Conservation (phyloP, 1,140 invertebrate genomes). For the Lineus longissimus region DNA sequence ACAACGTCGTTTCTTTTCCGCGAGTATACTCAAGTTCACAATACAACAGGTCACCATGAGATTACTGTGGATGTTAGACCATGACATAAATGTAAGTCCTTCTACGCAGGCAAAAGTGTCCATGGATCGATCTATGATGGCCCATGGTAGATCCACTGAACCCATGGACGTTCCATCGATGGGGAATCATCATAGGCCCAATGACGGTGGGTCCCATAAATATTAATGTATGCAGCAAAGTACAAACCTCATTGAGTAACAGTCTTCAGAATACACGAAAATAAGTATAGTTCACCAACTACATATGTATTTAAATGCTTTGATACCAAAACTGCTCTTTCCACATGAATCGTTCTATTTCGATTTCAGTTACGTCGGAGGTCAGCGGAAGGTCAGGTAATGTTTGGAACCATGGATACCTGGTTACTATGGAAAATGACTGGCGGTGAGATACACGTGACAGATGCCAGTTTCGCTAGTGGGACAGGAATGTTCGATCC, state of each 20-base stretch:
- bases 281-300: too few species aligned
- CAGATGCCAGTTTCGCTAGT: slow-evolving; percentile 83
- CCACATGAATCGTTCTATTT: too few species aligned
- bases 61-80: slow-evolving; percentile 72
- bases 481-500: slow-evolving; percentile 91
- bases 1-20: slow-evolving; percentile 73
- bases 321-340: too few species aligned
- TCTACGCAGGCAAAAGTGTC: slow-evolving; percentile 27
- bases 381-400: slow-evolving; percentile 61
- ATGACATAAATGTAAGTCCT: slow-evolving; percentile 59
- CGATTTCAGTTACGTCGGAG: slow-evolving; percentile 40
- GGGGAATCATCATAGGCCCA: too few species aligned
- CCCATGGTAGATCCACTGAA: too few species aligned
- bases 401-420: slow-evolving; percentile 89
- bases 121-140: too few species aligned
- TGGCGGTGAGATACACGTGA: slow-evolving; percentile 66
- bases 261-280: too few species aligned
- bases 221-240: too few species aligned
- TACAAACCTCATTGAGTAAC: too few species aligned
- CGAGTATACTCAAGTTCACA: slow-evolving; percentile 52
- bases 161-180: too few species aligned
- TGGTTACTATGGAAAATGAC: slow-evolving; percentile 84
- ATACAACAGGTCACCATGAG: slow-evolving; percentile 67
- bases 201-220: too few species aligned
- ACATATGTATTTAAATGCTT: too few species aligned